phyloP scores from a whole-genome alignment of 2,888 invertebrate species.

The Exephanes ischioxanthus region DNA sequence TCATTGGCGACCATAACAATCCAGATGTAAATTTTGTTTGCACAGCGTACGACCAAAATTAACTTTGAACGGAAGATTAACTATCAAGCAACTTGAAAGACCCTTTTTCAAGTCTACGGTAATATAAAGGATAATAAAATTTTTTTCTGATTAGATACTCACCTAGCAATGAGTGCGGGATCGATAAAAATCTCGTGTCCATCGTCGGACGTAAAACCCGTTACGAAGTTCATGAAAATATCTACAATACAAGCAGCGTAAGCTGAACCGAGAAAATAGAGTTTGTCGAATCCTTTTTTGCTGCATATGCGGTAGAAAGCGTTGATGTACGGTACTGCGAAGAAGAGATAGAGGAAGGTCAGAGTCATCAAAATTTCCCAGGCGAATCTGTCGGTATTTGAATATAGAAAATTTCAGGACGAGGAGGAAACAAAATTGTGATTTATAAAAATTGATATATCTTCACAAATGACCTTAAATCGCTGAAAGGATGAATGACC shows the following conservation, averaged over 20 bases:
- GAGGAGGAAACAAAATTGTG: neutral
- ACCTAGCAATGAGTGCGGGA: conserved; percentile 74
- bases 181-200: conserved; percentile 77
- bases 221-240: conserved; percentile 80
- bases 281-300: conserved; percentile 46
- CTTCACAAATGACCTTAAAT: conserved; percentile 74
- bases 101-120: too few species aligned
- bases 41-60: too few species aligned
- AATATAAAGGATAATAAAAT: neutral
- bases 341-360: conserved; percentile 75
- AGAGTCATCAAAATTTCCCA: conserved; percentile 80
- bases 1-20: too few species aligned
- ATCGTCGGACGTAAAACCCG: conserved; percentile 76
- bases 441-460: conserved; percentile 3
- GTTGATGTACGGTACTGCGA: conserved; percentile 75
- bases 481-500: conserved; percentile 83
- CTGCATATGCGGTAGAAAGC: conserved; percentile 74
- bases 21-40: too few species aligned
- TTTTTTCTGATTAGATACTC: conserved; percentile 10
- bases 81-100: too few species aligned
- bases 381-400: conserved; percentile 70
- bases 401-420: too few species aligned
- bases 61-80: too few species aligned
- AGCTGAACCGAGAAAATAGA: conserved; percentile 70
- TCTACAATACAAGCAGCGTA: conserved; percentile 76